A percentile compares a stretch with the other conserved stretches of the same genome.
Conservation (phyloP, 2,888 invertebrate species). For the Eupithecia vulgata region DNA sequence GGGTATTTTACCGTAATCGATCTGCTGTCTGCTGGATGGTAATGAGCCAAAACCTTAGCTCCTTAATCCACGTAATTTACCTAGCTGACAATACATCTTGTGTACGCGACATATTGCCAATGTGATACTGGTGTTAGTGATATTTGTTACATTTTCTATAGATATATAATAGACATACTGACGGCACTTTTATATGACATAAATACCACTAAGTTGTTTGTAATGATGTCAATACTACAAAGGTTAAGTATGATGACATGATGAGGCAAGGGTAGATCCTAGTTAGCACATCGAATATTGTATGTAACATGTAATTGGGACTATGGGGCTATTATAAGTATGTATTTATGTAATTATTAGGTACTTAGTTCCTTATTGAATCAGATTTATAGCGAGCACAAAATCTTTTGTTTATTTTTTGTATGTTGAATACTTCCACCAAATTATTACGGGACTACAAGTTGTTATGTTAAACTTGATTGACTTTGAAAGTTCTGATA, state of each 20-base stretch:
- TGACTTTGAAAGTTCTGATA: slow-evolving; percentile 5
- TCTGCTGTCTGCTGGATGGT: no score
- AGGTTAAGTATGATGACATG: background rate
- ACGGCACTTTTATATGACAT: slow-evolving; percentile 9
- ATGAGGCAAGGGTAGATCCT: slow-evolving; percentile 5
- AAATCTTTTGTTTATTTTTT: slow-evolving; percentile 26
- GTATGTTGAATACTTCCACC: slow-evolving; percentile 7
- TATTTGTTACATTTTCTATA: slow-evolving; percentile 30
- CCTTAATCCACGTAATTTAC: background rate
- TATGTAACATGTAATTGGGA: slow-evolving; percentile 28
- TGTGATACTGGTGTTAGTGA: slow-evolving; percentile 37
- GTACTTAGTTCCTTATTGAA: slow-evolving; percentile 42
- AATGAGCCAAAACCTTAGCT: background rate
- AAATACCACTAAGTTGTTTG: slow-evolving; percentile 8
- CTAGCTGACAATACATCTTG: background rate
- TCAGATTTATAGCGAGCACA: slow-evolving; percentile 30
- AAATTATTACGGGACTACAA: background rate
- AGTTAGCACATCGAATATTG: slow-evolving; percentile 39
- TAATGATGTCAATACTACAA: background rate
- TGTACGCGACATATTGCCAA: slow-evolving; percentile 18
- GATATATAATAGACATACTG: slow-evolving; percentile 1
- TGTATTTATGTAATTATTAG: slow-evolving; percentile 16
- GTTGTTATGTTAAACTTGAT: background rate
- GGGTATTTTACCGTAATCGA: no score
- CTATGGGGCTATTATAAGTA: slow-evolving; percentile 30